Base-by-base conservation (phyloP, 1,140 invertebrate species). In the Thereuonema tuberculata region DNA sequence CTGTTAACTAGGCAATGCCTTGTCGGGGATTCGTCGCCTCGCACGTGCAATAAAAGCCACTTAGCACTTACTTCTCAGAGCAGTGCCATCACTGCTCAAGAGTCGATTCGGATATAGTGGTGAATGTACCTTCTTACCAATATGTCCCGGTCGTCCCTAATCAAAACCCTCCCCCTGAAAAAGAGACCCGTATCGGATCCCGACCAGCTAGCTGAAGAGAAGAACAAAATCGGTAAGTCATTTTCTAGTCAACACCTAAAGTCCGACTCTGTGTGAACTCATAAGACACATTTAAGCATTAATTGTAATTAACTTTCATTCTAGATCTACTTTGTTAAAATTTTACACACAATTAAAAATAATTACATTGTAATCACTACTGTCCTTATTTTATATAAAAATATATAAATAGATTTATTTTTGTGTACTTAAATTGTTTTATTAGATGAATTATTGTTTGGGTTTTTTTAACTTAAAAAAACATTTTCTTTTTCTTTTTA, bases 131-230 rank as follows among this genome's bases (percentile, higher is more conserved):
- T 5, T 37, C 31, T 5, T 5, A 37, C 5, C 31, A 17, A 37
- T 58, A 78, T 79, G 75, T 74, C 78, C 20, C 71, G 74, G 21
- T 75, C 75, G 53, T 77, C 79, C 66, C 70, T 78, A 5, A 76
- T 77, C 65, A 86, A 87, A 77, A 84, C 86, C 71, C 85, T 86
- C 74, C 90, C 87, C 72, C 89, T 89, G 72, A 79, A 92, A 57
- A 93, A 92, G 73, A 93, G 92, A 76, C 81, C 88, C 69, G 88
- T 88, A 54, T 83, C 90, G 64, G 77, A 78, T 55, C 66, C 67
- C 52, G 64, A 68, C 50, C 5, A 37, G 31, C 5, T 37, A 5
- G 31, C 31, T 9, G 31, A 17, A 9, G 5, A 37, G 31, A 9
- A 37, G 31, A 9, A 17, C 31, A 37, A 37, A 5, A 5, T 5